A percentile compares a stretch with the other conserved stretches of the same genome.
Evolutionary conservation across 2,797 vertebrate genomes (phyloP).

Genomic region (Orientallactaga sibirica): DNA sequence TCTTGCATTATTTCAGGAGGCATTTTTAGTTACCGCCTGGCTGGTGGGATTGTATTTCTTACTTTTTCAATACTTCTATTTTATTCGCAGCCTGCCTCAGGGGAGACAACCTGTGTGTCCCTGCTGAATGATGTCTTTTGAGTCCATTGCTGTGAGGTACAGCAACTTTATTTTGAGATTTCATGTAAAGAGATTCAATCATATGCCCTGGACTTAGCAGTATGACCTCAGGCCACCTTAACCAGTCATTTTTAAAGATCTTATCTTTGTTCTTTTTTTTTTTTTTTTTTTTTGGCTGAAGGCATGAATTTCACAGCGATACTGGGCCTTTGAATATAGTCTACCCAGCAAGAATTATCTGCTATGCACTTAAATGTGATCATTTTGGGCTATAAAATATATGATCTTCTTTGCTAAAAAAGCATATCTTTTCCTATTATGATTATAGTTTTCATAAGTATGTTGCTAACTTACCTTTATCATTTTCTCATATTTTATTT

Average conservation of each 20-base stretch:
- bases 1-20: background rate
- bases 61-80: conserved; percentile 30
- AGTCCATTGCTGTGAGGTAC: conserved; percentile 6
- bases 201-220: background rate
- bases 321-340: conserved; percentile 36
- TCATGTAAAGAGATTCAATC: conserved; percentile 56
- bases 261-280: conserved; percentile 45
- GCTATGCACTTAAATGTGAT: background rate
- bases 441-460: background rate
- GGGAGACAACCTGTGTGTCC: conserved; percentile 49
- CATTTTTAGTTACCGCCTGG: background rate
- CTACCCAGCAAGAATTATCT: conserved; percentile 19
- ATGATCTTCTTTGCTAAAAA: conserved; percentile 49
- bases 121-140: conserved; percentile 53
- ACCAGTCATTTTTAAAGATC: background rate
- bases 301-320: conserved; percentile 20
- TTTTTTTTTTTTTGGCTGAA: conserved; percentile 1
- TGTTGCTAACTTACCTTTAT: conserved; percentile 10
- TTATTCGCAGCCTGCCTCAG: conserved; percentile 37
- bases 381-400: conserved; percentile 20
- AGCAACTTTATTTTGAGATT: conserved; percentile 67
- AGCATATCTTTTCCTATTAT: background rate
- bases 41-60: background rate
- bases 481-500: conserved; percentile 3
- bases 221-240: conserved; percentile 29